phyloP scores from a whole-genome alignment of 2,888 invertebrate species.

The Ophioninae sp. region DNA sequence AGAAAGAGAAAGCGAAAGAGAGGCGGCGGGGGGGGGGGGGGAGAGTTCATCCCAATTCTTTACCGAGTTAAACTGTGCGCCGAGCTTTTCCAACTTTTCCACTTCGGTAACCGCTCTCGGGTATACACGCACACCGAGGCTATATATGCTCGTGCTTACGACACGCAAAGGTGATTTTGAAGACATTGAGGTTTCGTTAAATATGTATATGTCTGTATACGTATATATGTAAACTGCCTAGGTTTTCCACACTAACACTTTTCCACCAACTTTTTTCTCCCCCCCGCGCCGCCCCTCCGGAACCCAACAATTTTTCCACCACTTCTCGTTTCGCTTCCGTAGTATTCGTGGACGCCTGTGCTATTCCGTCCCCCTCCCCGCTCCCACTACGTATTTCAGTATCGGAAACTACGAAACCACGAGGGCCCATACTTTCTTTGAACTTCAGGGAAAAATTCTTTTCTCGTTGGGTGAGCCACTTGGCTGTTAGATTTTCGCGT shows the following conservation, averaged over 20 bases:
- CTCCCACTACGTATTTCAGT: conserved; percentile 51
- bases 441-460: conserved; percentile 47
- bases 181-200: background rate
- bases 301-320: conserved; percentile 60
- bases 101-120: conserved; percentile 63
- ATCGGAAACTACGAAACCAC: conserved; percentile 52
- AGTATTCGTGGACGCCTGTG: conserved; percentile 62
- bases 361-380: too few species aligned
- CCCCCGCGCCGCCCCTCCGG: conserved; percentile 49
- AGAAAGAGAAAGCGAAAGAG: conserved; percentile 10
- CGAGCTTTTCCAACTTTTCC: conserved; percentile 70
- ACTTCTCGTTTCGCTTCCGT: conserved; percentile 42
- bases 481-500: conserved; percentile 41
- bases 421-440: conserved; percentile 47
- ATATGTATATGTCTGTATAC: background rate
- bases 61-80: conserved; percentile 70
- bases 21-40: background rate
- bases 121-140: conserved; percentile 12
- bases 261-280: conserved; percentile 57
- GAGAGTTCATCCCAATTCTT: conserved; percentile 62
- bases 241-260: conserved; percentile 51
- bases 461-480: conserved; percentile 38
- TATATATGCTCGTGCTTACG: background rate
- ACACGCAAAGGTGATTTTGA: background rate
- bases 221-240: conserved; percentile 1